Base-by-base conservation (phyloP, 1,140 invertebrate species). In the Bombus impatiens region DNA sequence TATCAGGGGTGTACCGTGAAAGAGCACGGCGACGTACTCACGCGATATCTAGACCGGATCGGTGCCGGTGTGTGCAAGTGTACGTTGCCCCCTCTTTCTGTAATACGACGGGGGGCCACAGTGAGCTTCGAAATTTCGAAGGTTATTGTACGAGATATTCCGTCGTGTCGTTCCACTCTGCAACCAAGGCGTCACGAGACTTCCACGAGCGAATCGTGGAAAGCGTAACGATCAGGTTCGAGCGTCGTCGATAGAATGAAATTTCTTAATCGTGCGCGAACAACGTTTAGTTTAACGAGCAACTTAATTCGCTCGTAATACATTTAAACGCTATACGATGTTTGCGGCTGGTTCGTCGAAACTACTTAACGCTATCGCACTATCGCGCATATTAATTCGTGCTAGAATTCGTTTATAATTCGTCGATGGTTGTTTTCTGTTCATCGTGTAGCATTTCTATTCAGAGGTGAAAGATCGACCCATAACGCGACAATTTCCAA, bases 1-100 rank as follows among this genome's bases (percentile, higher is more conserved):
- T 91, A 93, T 93, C 93, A 91, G 80, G 86, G 88, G 86, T 89
- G 87, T 91, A 91, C 86, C 89, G 90, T 90, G 89, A 94, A 93
- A 91, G 85, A 92, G 84, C 86, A 87, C 84, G 77, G 86, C 85
- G 86, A 85, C 87, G 87, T 88, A 91, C 79, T 88, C 89, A 65
- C 78, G 74, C 57, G 88, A 74, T 87, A 91, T 88, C 68, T 80
- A 82, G 89, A 85, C 62, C 71, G 74, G 78, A 89, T 87, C 85
- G 87, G 81, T 86, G 76, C 80, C 79, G 53, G 83, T 81, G 86
- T 88, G 90, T 86, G 40, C 53, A 35, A 78, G 59, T 32, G 47
- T 35, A 65, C 37, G 44, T 53, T 65, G 18, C 37, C 25, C 35
- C 32, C 37, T 40, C 40, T 42, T 37, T 53, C 42, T 6, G 44